Evolutionary conservation across 2,797 vertebrate genomes (phyloP), one percentile per base, ranked within the genome.

Genomic region (Odontamblyopus rebecca): DNA sequence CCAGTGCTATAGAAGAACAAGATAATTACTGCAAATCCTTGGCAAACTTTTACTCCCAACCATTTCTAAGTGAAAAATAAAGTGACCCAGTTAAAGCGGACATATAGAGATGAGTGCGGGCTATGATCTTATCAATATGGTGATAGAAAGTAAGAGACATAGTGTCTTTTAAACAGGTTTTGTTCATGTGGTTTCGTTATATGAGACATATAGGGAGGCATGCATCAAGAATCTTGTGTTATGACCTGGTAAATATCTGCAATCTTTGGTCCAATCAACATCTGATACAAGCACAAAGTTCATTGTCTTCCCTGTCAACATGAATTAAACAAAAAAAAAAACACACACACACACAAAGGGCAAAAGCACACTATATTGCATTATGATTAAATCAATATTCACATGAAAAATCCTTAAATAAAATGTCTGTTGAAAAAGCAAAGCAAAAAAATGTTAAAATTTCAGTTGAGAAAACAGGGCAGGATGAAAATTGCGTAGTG

Each of bases 21-120:
- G 92, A 93, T 93, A 92, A 93, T 94, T 93, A 93, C 92, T 78
- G 82, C 85, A 84, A 91, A 93, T 92, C 90, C 92, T 89, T 91
- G 92, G 90, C 89, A 92, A 92, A 92, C 85, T 90, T 93, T 87
- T 85, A 87, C 32, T 61, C 84, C 86, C 83, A 89, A 89, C 81
- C 89, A 85, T 86, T 91, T 91, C 86, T 76, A 80, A 72, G 84
- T 88, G 59, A 84, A 88, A 89, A 92, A 93, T 87, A 92, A 63
- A 93, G 89, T 93, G 93, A 93, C 94, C 93, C 93, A 94, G 88
- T 93, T 94, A 89, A 68, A 86, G 76, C 82, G 85, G 80, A 82
- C 81, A 74, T 80, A 78, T 76, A 61, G 63, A 64, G 78, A 73
- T 57, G 60, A 11, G 80, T 66, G 26, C 71, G 13, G 60, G 60